Evolutionary conservation across 1,140 invertebrate genomes (phyloP).

Genomic region (Magallana gigas): DNA sequence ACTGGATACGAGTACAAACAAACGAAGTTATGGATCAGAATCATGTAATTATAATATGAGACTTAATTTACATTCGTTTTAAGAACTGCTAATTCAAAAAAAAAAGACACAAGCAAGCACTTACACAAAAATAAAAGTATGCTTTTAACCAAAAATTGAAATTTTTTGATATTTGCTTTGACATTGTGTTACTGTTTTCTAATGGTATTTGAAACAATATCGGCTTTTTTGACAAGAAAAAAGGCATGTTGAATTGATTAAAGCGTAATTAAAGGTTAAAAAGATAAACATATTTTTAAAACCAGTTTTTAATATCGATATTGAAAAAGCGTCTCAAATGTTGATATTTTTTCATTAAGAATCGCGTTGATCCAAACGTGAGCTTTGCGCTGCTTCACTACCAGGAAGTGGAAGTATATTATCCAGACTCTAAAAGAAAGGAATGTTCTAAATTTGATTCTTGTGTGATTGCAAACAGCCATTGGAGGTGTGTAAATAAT

Average conservation of each 20-base stretch:
- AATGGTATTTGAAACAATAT: not conserved
- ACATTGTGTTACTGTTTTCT: not conserved
- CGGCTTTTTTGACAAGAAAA: too few relatives aligned
- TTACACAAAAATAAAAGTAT: not conserved
- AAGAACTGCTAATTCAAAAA: not conserved
- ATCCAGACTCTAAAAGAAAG: not conserved
- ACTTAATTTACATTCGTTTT: not conserved
- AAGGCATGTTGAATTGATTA: too few relatives aligned
- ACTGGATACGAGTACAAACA: not conserved
- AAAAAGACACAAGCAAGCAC: not conserved
- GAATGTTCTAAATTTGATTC: not conserved
- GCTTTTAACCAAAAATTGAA: not conserved
- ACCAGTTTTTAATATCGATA: too few relatives aligned
- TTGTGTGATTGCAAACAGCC: conserved; percentile 1
- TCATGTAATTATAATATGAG: not conserved
- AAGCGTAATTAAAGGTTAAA: too few relatives aligned
- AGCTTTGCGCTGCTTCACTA: not conserved
- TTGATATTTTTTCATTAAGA: not conserved
- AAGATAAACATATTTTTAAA: too few relatives aligned
- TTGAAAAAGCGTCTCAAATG: too few relatives aligned
- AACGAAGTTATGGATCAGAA: not conserved
- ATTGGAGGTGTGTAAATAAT: conserved; percentile 4
- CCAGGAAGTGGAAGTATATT: not conserved
- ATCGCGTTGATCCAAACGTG: not conserved
- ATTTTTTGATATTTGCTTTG: not conserved